phyloP scores from a whole-genome alignment of 1,140 invertebrate genomes.

The Babylonia areolata region DNA sequence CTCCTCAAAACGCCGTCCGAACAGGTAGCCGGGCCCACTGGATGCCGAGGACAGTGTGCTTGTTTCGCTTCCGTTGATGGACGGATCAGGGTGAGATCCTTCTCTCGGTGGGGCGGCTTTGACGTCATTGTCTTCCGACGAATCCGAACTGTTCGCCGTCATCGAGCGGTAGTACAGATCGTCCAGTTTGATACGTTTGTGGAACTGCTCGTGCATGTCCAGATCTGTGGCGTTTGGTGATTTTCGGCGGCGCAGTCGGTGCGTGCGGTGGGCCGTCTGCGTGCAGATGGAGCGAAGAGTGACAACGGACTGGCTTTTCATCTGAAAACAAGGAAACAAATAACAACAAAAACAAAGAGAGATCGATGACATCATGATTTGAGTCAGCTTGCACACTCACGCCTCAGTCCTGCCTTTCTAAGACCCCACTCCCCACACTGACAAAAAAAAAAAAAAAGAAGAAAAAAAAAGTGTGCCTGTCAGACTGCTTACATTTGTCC shows the following conservation, averaged over 20 bases:
- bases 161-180: constrained; percentile 30
- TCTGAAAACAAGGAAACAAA: constrained; percentile 1
- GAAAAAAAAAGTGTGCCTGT: too few species aligned
- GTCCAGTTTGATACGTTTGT: constrained; percentile 16
- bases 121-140: constrained; percentile 40
- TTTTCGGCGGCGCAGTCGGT: neutral
- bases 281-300: constrained; percentile 41
- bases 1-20: constrained; percentile 14
- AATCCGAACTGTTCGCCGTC: constrained; percentile 33
- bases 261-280: constrained; percentile 20
- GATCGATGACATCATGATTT: too few species aligned
- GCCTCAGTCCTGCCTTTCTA: too few species aligned
- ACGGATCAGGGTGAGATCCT: constrained; percentile 7
- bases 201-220: constrained; percentile 36
- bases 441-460: too few species aligned
- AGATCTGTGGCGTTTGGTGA: neutral
- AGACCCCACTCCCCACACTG: too few species aligned
- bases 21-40: constrained; percentile 20
- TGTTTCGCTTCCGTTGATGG: constrained; percentile 39
- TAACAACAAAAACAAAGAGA: neutral
- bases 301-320: constrained; percentile 26
- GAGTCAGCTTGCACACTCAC: neutral
- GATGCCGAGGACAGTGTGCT: constrained; percentile 28
- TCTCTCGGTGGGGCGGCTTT: neutral
- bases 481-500: too few species aligned